Evolutionary conservation across 2,888 invertebrate species (phyloP), one percentile per base, ranked within the genome.

Genomic region (Philopedon plagiatum): DNA sequence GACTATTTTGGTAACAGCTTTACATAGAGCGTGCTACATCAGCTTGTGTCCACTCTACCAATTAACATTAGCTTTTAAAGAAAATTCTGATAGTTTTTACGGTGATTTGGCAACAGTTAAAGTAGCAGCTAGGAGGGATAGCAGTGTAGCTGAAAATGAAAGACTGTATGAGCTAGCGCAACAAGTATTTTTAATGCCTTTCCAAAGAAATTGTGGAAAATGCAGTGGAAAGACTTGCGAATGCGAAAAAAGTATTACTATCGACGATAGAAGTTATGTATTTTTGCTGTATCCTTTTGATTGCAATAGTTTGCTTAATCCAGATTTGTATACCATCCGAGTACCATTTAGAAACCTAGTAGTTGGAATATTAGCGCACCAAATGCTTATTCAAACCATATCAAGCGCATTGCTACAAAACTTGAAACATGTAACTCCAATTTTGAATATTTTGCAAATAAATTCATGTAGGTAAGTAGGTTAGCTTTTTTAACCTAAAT

Each of bases 1-100:
- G 97, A 92, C 93, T 85, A 92, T 96, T 26, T 90, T 94, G 60
- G 93, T 93, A 70, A 90, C 91, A 49, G 93, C 93, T 49, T 89
- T 97, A 68, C 93, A 94, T 80, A 89, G 94, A 80, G 95, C 96
- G 29, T 93, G 95, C 78, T 91, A 92, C 32, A 91, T 94, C n/a
- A 96, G 96, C 58, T 90, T 97, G 63, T 93, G 94, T 76, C 95
- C 96, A 34, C 85, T 98, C 64, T 92, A 94, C 75, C 96, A 96
- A 86, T 87, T 98, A 39, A 95, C 95, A 68, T 91, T 94, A 80
- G 96, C 96, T 37, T 98, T 97, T 84, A 93, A 95, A 80, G 92
- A 94, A 78, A 93, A 95, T 81, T 97, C 97, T 0, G 94, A 96
- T 80, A 97, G 96, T 82, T 98, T 97, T 85, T 97, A 97, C 83